A percentile compares a stretch with the other conserved stretches of the same genome.
These are phyloP conservation scores for Candidula unifasciata DNA, from an alignment of 2,888 invertebrate genomes.

Conservation along the genomic window DNA sequence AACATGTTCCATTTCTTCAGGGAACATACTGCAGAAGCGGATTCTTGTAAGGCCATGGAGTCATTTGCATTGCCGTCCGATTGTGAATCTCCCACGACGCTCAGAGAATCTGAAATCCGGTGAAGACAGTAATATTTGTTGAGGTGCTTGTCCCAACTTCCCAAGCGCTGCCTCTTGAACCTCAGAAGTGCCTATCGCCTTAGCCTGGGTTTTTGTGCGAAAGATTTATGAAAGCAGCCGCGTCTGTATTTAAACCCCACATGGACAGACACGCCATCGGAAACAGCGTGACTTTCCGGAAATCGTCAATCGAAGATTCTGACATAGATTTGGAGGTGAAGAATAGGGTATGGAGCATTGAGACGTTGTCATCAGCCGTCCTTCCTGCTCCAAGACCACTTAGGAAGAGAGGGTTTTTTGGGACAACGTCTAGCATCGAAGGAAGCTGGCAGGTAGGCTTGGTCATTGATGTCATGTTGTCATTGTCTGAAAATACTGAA, in stretches of 20 bases:
- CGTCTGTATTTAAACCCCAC: neutral
- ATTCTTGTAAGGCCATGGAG: too few relatives aligned
- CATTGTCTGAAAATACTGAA: neutral
- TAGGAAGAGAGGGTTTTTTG: neutral
- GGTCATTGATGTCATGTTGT: neutral
- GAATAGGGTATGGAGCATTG: neutral
- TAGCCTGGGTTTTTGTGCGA: neutral
- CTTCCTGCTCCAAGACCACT: neutral
- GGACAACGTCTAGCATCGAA: neutral
- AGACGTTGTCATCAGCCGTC: neutral
- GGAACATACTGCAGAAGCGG: too few relatives aligned
- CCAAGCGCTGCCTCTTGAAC: neutral
- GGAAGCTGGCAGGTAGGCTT: neutral
- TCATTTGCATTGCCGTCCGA: too few relatives aligned
- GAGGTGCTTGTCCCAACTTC: neutral
- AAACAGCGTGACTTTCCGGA: neutral
- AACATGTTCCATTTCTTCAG: too few relatives aligned
- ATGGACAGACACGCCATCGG: neutral
- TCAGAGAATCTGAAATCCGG: too few relatives aligned
- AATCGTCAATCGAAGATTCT: neutral
- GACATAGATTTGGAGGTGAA: neutral
- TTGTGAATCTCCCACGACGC: too few relatives aligned
- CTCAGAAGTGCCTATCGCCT: neutral
- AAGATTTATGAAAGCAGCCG: neutral
- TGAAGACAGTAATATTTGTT: too few relatives aligned